These are phyloP conservation scores for Phalera bucephala DNA, from an alignment of 2,888 invertebrate species.

Conservation along the genomic window DNA sequence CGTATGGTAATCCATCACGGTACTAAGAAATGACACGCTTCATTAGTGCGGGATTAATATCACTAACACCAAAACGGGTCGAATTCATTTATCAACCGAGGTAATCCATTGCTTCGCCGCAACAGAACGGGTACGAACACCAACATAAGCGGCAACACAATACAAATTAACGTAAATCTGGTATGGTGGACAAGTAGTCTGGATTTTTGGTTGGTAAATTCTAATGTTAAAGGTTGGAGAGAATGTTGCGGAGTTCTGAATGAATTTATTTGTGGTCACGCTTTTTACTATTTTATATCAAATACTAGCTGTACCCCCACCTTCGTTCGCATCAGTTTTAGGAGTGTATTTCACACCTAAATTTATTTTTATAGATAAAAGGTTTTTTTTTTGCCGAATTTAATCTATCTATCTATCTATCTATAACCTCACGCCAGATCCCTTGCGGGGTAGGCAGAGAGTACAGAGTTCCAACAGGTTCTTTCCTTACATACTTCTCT, in stretches of 20 bases:
- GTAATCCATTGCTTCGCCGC: conserved; percentile 41
- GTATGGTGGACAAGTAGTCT: conserved; percentile 16
- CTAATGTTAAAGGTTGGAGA: background rate
- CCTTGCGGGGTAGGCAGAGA: too few species aligned
- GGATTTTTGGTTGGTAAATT: conserved; percentile 9
- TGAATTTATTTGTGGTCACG: conserved; percentile 12
- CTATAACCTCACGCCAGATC: too few species aligned
- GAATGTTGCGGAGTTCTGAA: conserved; percentile 7
- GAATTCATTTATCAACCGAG: conserved; percentile 43
- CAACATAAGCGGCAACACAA: conserved; percentile 23
- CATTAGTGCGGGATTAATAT: conserved; percentile 48
- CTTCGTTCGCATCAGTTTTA: too few species aligned
- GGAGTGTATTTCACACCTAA: too few species aligned
- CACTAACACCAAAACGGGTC: conserved; percentile 28
- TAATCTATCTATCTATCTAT: too few species aligned
- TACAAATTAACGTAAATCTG: conserved; percentile 22
- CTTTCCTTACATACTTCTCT: too few species aligned
- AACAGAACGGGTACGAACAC: conserved; percentile 27
- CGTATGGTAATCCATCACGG: conserved; percentile 13
- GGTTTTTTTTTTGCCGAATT: too few species aligned
- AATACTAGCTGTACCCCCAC: too few species aligned
- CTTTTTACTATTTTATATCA: too few species aligned
- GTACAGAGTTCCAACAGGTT: too few species aligned
- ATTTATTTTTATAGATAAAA: too few species aligned
- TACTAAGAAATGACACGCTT: conserved; percentile 36